Evolutionary conservation across 2,113 vertebrate species (phyloP).

Genomic region (cattle (Bos taurus)): ARS-UCD2.0 NC_037328.1:152936001-152936500

Average conservation of each 20-base stretch:
- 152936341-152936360: neutral
- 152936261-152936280: neutral
- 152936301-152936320: neutral
- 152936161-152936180: slow-evolving; percentile 4
- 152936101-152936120: neutral
- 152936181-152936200: neutral
- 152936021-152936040: neutral
- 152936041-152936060: neutral
- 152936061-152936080: neutral
- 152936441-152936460: neutral
- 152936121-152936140: neutral
- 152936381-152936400: neutral
- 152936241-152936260: neutral
- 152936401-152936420: neutral
- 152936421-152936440: neutral
- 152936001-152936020: neutral
- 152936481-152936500: neutral
- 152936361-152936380: neutral
- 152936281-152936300: neutral
- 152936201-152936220: neutral
- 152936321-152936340: neutral
- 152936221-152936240: neutral
- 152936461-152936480: neutral
- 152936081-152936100: neutral
- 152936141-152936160: neutral